Conservation (phyloP, 2,113 vertebrate species). For the Girardinichthys multiradiatus region DNA sequence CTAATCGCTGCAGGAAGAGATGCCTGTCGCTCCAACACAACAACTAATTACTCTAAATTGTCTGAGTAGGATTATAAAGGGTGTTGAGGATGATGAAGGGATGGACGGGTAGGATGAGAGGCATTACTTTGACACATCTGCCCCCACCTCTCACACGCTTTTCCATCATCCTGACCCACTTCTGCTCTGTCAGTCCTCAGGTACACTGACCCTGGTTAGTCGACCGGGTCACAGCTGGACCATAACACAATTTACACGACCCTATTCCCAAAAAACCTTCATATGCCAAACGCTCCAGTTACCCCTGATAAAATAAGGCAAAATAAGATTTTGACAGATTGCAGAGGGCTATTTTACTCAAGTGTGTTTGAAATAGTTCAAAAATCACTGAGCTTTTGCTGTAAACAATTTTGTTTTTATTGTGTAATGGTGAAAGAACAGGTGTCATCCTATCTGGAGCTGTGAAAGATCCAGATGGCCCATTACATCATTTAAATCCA, state of each 20-base stretch:
- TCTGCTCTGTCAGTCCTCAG: conserved; percentile 70
- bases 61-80: conserved; percentile 63
- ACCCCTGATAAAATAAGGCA: conserved; percentile 64
- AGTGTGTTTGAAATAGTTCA: conserved; percentile 23
- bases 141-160: conserved; percentile 28
- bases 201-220: conserved; percentile 61
- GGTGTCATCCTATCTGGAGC: conserved; percentile 15
- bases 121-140: conserved; percentile 66
- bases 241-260: conserved; percentile 58
- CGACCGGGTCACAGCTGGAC: conserved; percentile 69
- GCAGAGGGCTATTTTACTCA: conserved; percentile 23
- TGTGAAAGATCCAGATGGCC: conserved; percentile 28
- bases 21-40: conserved; percentile 64
- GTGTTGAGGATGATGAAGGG: conserved; percentile 57
- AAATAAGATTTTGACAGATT: conserved; percentile 38
- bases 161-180: conserved; percentile 67
- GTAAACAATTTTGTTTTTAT: conserved; percentile 8
- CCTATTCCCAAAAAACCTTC: conserved; percentile 47
- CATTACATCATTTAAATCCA: conserved; percentile 21
- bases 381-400: conserved; percentile 5
- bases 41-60: conserved; percentile 77
- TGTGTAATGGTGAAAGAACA: conserved; percentile 21
- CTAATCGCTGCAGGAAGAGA: conserved; percentile 58
- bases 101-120: conserved; percentile 53
- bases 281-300: conserved; percentile 64